Base-by-base conservation (phyloP, 2,888 invertebrate species). In the Ormyrus nitidulus region DNA sequence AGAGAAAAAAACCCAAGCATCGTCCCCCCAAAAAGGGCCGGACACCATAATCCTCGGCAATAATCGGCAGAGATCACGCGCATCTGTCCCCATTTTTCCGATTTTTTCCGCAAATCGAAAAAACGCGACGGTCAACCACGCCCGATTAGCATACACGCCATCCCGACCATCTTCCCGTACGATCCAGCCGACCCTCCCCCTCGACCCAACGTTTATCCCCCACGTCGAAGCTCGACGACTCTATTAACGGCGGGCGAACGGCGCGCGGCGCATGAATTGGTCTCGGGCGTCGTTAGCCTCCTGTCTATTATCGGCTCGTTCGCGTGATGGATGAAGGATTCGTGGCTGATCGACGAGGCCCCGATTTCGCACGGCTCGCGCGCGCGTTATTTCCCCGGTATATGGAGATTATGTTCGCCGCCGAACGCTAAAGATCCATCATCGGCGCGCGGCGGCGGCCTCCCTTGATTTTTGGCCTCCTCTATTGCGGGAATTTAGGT, bases 121-220 rank as follows among this genome's bases (percentile, higher is more conserved):
- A 19, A 19, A 19, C 2, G 19, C 61, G 13, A n/a, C 58, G 73
- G 78, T 73, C 73, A 79, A 59, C 78, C 73, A 79, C 78, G 78
- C 72, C 78, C 68, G 78, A 79, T 79, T 79, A 79, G 56, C 68
- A 69, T 79, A 46, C 19, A 11, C 51, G n/a, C n/a, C n/a, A 7
- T 13, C 2, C 5, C n/a, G 7, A 8, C 34, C 51, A 53, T 56
- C 5, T 10, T 48, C 7, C 6, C 6, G 11, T 34, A 0, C 54
- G 56, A 69, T 51, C 19, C 34, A 2, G 58, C 44, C 46, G 56
- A 9, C n/a, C n/a, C 34, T 46, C 1, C 48, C 13, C 74, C 13
- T 8, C 65, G 34, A 19, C n/a, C 5, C 13, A 19, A 19, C n/a
- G 11, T 66, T 49, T 10, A 6, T 62, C 65, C 44, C 13, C 49